Conservation (phyloP, 2,797 vertebrate species). For the Aulostomus chinensis region DNA sequence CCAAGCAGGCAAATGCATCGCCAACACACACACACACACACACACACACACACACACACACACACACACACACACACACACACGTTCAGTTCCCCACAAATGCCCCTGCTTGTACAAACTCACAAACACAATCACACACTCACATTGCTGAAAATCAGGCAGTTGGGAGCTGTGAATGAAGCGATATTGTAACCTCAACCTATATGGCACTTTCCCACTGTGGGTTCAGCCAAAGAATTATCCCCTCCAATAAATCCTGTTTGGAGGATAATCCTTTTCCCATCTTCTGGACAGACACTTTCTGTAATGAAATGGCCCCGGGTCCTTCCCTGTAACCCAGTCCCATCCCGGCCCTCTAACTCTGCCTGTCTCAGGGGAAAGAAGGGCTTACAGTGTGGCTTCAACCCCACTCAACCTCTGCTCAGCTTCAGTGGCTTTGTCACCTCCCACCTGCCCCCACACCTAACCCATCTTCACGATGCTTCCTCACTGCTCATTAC, state of each 20-base stretch:
- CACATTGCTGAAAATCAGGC: constrained; percentile 61
- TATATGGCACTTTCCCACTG: constrained; percentile 80
- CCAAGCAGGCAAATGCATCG: constrained; percentile 16
- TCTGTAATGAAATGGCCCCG: constrained; percentile 85
- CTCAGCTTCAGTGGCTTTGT: constrained; percentile 72
- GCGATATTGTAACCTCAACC: constrained; percentile 85
- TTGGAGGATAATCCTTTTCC: constrained; percentile 86
- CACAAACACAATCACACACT: constrained; percentile 48
- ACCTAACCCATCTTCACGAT: constrained; percentile 59
- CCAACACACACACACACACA: constrained; percentile 18
- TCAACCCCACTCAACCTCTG: constrained; percentile 76
- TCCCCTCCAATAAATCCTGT: constrained; percentile 87
- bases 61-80: not conserved
- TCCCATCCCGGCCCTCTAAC: constrained; percentile 70
- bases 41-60: constrained; percentile 6
- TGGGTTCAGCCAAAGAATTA: constrained; percentile 84
- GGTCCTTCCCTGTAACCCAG: constrained; percentile 78
- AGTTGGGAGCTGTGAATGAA: constrained; percentile 78
- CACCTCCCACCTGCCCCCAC: constrained; percentile 63
- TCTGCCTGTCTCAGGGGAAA: constrained; percentile 70
- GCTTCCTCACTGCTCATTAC: constrained; percentile 19
- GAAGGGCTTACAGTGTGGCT: constrained; percentile 73
- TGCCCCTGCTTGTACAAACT: constrained; percentile 32
- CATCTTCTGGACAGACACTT: constrained; percentile 86
- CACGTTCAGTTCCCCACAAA: constrained; percentile 19